These are phyloP conservation scores for Lucinisca nassula DNA, from an alignment of 2,888 invertebrate genomes.

Conservation along the genomic window DNA sequence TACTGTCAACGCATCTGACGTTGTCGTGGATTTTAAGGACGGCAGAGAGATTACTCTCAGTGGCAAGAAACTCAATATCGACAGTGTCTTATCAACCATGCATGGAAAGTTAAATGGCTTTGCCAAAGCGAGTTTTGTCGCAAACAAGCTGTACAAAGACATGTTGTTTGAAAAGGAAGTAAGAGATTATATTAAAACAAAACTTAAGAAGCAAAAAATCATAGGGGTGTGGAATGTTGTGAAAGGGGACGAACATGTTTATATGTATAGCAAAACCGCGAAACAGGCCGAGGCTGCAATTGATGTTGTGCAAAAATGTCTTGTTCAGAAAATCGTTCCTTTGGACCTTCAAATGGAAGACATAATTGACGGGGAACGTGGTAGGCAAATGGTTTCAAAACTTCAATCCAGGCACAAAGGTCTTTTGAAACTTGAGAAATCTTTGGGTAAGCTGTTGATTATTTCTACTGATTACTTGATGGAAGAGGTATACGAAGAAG, in stretches of 20 bases:
- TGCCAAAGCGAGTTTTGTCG: slow-evolving; percentile 27
- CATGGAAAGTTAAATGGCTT: slow-evolving; percentile 34
- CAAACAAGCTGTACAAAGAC: slow-evolving; percentile 30
- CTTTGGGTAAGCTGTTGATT: not conserved
- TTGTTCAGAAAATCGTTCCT: not conserved
- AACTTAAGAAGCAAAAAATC: slow-evolving; percentile 3
- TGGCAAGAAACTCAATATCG: slow-evolving; percentile 46
- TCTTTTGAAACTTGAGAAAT: not conserved
- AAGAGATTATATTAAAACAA: slow-evolving; percentile 27
- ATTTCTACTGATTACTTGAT: slow-evolving; percentile 23
- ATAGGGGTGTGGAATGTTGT: slow-evolving; percentile 48
- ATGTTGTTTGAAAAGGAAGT: slow-evolving; percentile 47
- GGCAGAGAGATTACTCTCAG: not conserved
- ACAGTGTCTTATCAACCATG: slow-evolving; percentile 35
- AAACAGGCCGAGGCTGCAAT: slow-evolving; percentile 20
- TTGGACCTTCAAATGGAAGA: slow-evolving; percentile 14
- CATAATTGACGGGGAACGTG: not conserved
- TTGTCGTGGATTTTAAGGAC: not conserved
- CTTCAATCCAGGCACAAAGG: slow-evolving; percentile 18
- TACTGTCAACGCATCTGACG: not conserved
- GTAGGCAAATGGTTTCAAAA: not conserved
- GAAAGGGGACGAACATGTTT: not conserved
- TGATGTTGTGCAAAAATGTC: not conserved
- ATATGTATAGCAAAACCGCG: slow-evolving; percentile 39
- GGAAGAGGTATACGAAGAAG: slow-evolving; percentile 34